phyloP scores from a whole-genome alignment of 2,113 vertebrate genomes.

The Numida meleagris region DNA sequence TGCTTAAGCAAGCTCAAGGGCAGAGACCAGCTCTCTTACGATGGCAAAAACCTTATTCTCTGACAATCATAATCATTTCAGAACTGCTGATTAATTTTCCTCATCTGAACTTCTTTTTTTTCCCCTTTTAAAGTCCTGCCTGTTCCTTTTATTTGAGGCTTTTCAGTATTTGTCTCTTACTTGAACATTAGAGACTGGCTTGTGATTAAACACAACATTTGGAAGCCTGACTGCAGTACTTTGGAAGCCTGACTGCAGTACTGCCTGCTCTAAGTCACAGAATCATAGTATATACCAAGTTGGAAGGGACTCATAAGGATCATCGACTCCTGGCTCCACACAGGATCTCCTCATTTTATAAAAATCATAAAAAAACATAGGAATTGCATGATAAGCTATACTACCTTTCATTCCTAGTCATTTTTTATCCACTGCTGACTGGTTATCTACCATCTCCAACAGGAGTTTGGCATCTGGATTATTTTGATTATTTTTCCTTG shows the following conservation, averaged over 20 bases:
- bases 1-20: not conserved
- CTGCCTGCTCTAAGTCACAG: slow-evolving; percentile 17
- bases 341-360: no score
- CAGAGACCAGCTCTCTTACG: not conserved
- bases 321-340: no score
- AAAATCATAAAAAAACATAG: no score
- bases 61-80: not conserved
- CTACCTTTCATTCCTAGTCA: no score
- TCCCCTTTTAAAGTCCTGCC: not conserved
- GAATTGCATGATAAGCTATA: no score
- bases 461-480: no score
- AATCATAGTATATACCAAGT: no score
- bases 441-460: no score
- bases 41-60: not conserved
- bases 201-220: slow-evolving; percentile 39
- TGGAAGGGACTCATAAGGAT: no score
- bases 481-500: no score
- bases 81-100: slow-evolving; percentile 24
- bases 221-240: not conserved
- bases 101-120: not conserved
- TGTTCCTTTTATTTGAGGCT: slow-evolving; percentile 10
- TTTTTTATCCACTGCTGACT: no score
- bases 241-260: not conserved
- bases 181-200: not conserved
- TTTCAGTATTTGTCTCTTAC: slow-evolving; percentile 19